Evolutionary conservation across 1,140 invertebrate genomes (phyloP).

Genomic region (Pentalonia nigronervosa): DNA sequence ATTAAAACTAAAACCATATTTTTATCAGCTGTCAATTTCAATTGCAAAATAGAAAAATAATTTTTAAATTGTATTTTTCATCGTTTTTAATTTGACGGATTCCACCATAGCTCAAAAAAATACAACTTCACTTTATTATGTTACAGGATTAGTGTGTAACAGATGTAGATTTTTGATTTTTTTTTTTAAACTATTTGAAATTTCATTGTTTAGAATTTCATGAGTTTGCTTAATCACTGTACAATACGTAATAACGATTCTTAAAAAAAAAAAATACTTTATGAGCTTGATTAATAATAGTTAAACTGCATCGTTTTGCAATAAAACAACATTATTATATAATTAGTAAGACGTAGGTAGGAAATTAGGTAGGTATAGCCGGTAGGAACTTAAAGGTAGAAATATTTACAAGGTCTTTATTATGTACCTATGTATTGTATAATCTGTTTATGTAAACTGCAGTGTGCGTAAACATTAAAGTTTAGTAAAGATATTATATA

Average conservation of each 20-base stretch:
- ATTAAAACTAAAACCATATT: too few species aligned
- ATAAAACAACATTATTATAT: neutral
- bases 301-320: neutral
- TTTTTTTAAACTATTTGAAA: too few species aligned
- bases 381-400: neutral
- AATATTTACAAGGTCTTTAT: neutral
- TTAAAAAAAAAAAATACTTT: neutral
- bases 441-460: neutral
- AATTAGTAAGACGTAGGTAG: neutral
- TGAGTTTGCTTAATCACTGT: neutral
- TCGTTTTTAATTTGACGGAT: too few species aligned
- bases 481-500: neutral
- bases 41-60: too few species aligned
- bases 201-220: neutral
- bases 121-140: too few species aligned
- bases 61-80: too few species aligned
- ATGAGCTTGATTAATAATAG: neutral
- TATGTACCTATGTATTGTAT: neutral
- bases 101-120: too few species aligned
- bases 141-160: too few species aligned
- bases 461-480: neutral
- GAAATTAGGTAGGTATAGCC: neutral
- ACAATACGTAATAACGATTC: neutral
- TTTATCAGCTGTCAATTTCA: too few species aligned
- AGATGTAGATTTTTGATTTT: too few species aligned